Conservation (phyloP, 2,113 vertebrate species). For the Daphoenositta chrysoptera region DNA sequence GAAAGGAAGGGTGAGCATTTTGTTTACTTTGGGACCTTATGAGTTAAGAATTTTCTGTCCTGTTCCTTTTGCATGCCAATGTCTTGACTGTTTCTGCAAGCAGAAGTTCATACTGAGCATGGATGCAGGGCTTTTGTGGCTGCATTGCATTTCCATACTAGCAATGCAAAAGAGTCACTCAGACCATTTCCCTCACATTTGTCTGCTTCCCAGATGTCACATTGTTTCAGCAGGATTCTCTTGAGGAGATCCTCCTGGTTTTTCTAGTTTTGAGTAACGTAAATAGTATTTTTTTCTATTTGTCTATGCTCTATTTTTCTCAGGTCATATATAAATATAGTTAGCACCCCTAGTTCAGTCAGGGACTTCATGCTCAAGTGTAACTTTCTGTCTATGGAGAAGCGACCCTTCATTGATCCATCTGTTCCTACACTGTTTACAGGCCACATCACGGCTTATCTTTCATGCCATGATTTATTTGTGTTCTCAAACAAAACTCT, state of each 20-base stretch:
- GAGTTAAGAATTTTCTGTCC: background rate
- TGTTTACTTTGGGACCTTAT: background rate
- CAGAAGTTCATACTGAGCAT: background rate
- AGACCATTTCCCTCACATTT: background rate
- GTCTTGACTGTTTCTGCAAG: background rate
- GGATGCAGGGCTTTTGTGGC: accelerated
- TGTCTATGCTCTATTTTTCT: background rate
- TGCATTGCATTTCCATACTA: background rate
- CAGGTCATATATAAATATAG: background rate
- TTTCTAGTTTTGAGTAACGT: background rate
- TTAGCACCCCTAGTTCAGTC: background rate
- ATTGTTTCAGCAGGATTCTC: background rate
- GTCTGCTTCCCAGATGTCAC: background rate
- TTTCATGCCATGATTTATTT: background rate
- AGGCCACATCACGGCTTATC: background rate
- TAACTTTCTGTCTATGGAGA: background rate
- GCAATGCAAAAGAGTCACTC: background rate
- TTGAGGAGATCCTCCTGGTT: background rate
- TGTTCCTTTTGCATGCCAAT: background rate
- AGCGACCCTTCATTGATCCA: background rate
- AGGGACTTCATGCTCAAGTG: background rate
- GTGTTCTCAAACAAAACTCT: background rate
- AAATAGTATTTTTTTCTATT: background rate
- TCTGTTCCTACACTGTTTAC: background rate
- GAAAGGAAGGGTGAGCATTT: background rate